Evolutionary conservation across 2,113 vertebrate species (phyloP).

Genomic region (Pontoporia blainvillei): DNA sequence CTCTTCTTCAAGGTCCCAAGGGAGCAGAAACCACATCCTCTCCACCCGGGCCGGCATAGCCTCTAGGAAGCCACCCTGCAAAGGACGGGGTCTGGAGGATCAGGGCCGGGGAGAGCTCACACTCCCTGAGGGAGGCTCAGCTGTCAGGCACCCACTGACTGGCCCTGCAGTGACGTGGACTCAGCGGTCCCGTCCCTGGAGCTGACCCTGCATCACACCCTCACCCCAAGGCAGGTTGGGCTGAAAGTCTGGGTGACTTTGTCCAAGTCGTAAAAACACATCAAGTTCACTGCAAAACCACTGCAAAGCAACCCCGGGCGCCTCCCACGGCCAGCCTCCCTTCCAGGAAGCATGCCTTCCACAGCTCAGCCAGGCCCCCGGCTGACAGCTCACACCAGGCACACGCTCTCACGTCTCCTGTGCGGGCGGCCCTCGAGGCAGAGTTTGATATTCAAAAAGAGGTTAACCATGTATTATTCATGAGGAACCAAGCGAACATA

Average conservation of each 20-base stretch:
- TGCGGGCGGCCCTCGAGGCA: slow-evolving; percentile 20
- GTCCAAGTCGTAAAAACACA: background rate
- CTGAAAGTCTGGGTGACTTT: fast-evolving
- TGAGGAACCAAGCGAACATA: slow-evolving; percentile 9
- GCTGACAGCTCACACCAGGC: background rate
- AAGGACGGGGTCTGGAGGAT: background rate
- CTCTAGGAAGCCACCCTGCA: background rate
- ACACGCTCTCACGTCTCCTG: background rate
- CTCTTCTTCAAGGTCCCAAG: fast-evolving
- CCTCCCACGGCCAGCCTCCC: background rate
- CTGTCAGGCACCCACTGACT: background rate
- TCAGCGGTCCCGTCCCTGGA: background rate
- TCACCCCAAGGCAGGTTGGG: background rate
- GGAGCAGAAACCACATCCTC: background rate
- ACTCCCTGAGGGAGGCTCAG: background rate
- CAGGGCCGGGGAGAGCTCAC: fast-evolving
- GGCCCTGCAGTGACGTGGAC: fast-evolving
- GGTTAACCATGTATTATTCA: slow-evolving; percentile 56
- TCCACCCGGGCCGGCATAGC: fast-evolving
- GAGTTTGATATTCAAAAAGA: slow-evolving; percentile 56
- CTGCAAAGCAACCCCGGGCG: background rate
- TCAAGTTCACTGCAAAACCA: background rate
- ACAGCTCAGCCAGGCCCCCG: fast-evolving
- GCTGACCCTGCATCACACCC: background rate
- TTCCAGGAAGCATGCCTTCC: background rate